A percentile compares a stretch with the other conserved stretches of the same genome.
These are phyloP conservation scores for Bolborhynchus lineola DNA, from an alignment of 2,113 vertebrate species.

Conservation along the genomic window DNA sequence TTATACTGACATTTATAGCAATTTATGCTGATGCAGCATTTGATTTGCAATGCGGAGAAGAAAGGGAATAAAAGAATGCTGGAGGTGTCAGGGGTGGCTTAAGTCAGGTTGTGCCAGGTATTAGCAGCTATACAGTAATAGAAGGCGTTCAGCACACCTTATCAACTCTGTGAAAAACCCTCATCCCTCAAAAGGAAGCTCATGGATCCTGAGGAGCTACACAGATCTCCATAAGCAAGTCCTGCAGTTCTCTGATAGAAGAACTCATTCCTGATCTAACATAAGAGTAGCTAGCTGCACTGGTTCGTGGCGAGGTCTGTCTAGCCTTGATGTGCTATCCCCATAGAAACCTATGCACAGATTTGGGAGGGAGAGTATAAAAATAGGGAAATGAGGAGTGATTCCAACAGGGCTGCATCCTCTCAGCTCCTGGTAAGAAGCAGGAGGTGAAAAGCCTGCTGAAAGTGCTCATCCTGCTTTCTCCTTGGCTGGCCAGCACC, in stretches of 20 bases:
- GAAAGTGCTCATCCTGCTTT: not conserved
- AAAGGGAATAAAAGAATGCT: not conserved
- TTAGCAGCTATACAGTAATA: not conserved
- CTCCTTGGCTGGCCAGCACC: not conserved
- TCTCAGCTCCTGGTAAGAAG: not conserved
- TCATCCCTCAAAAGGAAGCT: not conserved
- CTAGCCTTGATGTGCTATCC: not conserved
- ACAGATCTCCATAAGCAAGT: not conserved
- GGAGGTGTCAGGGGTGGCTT: not conserved
- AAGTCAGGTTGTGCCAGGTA: not conserved
- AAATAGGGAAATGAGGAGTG: not conserved
- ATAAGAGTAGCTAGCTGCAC: not conserved
- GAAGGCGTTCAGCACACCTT: not conserved
- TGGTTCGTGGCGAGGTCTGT: rapidly evolving
- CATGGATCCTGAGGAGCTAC: not conserved
- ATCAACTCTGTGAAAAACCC: not conserved
- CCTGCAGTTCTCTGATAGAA: not conserved
- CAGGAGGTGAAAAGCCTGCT: not conserved
- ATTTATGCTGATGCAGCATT: not conserved
- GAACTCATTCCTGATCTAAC: not conserved
- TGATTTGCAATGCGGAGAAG: not conserved
- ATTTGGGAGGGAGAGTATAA: not conserved
- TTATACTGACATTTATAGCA: not conserved
- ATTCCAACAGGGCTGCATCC: not conserved
- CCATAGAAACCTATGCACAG: not conserved